These are phyloP conservation scores for Philereme transversata DNA, from an alignment of 2,888 invertebrate species.

Conservation along the genomic window DNA sequence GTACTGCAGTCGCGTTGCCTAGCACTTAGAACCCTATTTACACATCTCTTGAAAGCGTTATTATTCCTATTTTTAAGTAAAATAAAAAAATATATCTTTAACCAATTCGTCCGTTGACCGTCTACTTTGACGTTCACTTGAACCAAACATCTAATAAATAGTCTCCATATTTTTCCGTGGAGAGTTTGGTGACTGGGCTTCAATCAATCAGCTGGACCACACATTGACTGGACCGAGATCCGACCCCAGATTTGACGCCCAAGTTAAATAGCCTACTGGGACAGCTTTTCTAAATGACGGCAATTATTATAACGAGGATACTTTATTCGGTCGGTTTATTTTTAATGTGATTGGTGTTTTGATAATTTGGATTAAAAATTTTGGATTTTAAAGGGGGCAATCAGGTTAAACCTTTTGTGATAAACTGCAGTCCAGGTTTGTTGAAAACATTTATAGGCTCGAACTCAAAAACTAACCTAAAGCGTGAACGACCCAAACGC, in stretches of 20 bases:
- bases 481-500: too few species aligned
- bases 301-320: constrained; percentile 35
- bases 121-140: constrained; percentile 29
- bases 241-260: constrained; percentile 34
- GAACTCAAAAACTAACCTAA: too few species aligned
- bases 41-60: too few species aligned
- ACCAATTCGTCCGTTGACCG: too few species aligned
- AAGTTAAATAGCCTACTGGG: constrained; percentile 35
- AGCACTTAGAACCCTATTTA: too few species aligned
- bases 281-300: constrained; percentile 31
- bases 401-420: too few species aligned
- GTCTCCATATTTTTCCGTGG: constrained; percentile 61
- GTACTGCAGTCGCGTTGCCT: too few species aligned
- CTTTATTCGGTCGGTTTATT: constrained; percentile 25
- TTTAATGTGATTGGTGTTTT: constrained; percentile 26
- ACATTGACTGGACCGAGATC: constrained; percentile 40
- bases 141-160: constrained; percentile 54
- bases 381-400: too few species aligned
- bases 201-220: constrained; percentile 54
- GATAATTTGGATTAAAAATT: constrained; percentile 5
- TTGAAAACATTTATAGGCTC: too few species aligned
- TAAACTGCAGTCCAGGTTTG: too few species aligned
- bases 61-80: too few species aligned
- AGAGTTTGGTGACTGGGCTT: constrained; percentile 55
- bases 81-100: too few species aligned